Evolutionary conservation across 1,140 invertebrate genomes (phyloP), one percentile per base, ranked within the genome.

Genomic region (Helicoverpa armigera): DNA sequence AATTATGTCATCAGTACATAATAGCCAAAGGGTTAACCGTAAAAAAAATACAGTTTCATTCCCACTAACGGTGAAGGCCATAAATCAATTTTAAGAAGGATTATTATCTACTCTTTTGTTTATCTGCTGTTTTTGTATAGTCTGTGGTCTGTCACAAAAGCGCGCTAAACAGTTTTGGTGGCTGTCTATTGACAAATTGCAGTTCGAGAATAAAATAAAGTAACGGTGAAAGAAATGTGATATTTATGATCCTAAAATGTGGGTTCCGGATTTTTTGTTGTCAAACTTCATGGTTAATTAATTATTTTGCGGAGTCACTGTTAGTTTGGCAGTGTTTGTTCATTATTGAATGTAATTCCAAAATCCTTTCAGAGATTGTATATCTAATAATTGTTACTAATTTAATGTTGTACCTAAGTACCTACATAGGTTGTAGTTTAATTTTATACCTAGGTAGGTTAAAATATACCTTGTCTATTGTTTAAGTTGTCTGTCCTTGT

Each of bases 31-130:
- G 50, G 69, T 48, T 75, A 61, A 61, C 73, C 16, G 73, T 51
- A 77, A 63, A 76, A 14, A 50, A 77, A 77, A 48, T 35, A 14
- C 56, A 75, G 14, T 51, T 77, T 12, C 48, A 51, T 63, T 76
- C 60, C 1, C 3, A 80, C 13, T 82, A 87, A 87, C 82, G 78
- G 81, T 60, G 70, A 76, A 43, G 13, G 53, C 67, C 74, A 79
- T 90, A 90, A 90, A 92, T 90, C 88, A 89, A 82, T 85, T 84
- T 82, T 56, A 81, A 84, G 85, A 89, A 85, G 87, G 87, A 90
- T 90, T 87, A 86, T 88, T 82, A 90, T 88, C 82, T 88, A 63
- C 83, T 85, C 82, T 81, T 81, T 90, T 90, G 86, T 92, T 86
- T 88, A 67, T 82, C 79, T 82, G 74, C 67, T 16, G 51, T 65